Conservation (phyloP, 2,888 invertebrate genomes). For the Gryllus longicercus region DNA sequence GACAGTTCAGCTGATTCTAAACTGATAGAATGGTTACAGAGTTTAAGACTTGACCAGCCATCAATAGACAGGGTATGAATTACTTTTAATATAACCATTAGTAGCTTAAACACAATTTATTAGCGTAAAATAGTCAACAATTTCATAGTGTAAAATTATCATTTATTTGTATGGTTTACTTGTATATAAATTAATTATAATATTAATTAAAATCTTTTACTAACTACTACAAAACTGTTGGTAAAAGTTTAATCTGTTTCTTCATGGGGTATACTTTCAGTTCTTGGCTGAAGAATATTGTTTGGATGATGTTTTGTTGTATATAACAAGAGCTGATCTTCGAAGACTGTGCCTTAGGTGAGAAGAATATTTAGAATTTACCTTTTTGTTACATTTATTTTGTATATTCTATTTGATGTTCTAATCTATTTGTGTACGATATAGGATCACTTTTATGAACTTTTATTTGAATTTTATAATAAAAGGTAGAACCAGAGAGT, state of each 20-base stretch:
- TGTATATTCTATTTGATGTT: background rate
- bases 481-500: background rate
- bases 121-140: background rate
- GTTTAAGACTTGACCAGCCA: conserved; percentile 63
- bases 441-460: background rate
- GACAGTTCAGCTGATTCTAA: conserved; percentile 49
- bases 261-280: conserved; percentile 42
- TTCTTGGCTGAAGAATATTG: conserved; percentile 73
- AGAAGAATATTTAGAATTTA: conserved; percentile 38
- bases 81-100: background rate
- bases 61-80: conserved; percentile 59
- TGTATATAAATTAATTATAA: background rate
- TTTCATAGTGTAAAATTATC: background rate
- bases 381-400: conserved; percentile 20
- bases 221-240: background rate
- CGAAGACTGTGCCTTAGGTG: conserved; percentile 74
- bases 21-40: conserved; percentile 69
- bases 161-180: background rate
- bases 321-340: conserved; percentile 79
- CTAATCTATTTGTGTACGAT: background rate
- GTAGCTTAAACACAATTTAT: background rate
- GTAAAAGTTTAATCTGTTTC: too few species aligned
- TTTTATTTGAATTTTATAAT: background rate
- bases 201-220: background rate
- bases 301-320: conserved; percentile 72